Base-by-base conservation (phyloP, 2,888 invertebrate genomes). In the Meliscaeva auricollis region DNA sequence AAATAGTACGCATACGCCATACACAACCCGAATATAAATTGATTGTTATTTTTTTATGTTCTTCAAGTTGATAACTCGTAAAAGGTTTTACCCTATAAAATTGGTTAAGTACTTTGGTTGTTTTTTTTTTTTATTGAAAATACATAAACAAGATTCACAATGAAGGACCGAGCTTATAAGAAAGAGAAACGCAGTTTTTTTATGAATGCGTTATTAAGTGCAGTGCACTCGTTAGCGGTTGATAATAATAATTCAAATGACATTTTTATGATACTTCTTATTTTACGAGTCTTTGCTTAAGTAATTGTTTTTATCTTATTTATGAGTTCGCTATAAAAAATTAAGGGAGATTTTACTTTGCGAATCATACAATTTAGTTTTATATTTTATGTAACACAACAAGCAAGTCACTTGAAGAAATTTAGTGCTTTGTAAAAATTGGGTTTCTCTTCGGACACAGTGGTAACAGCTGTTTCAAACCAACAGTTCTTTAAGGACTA, bases 1-100 rank as follows among this genome's bases (percentile, higher is more conserved):
- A 44, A 64, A 64, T 17, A 46, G 46, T 64, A 46, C 46, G 46
- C 8, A 46, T 64, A 46, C 64, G 64, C 46, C 64, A 44, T 30
- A 62, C 62, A 62, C 44, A 30, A 15, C n/a, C n/a, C 22, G 41
- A 22, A n/a, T 15, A 22, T 3, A 11, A 26, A 8, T 60, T 38
- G 58, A 41, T 60, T 56, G 35, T 17, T 17, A 32, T 17, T 15
- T 9, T 56, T 15, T 30, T n/a, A 30, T 30, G 7, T 30, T 0
- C 6, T 38, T 38, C 20, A 20, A 38, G 58, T 58, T 38, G 20
- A 35, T 35, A 38, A 13, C 20, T 38, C 35, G 38, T 35, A 35
- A 58, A 58, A 58, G 20, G 58, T 38, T 58, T 58, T 17, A 3
- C 6, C 17, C 35, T 20, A 38, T 38, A 58, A 58, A 58, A 58